Evolutionary conservation across 2,888 invertebrate genomes (phyloP), one percentile per base, ranked within the genome.

Genomic region (Rhagonycha fulva): DNA sequence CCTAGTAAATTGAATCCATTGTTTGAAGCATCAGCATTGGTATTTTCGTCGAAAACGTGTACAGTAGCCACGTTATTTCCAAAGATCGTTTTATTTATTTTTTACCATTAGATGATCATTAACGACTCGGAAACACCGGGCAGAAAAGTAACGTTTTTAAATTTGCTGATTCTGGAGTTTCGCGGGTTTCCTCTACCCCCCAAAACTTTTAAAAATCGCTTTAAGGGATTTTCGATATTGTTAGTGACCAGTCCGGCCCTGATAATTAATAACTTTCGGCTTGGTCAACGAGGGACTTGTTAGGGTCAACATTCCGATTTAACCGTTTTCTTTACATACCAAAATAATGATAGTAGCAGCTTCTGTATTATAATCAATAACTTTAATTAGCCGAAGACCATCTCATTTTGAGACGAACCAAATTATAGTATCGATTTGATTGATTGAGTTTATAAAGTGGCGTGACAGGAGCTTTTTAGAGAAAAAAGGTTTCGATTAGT

Each of bases 301-400:
- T 63, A 74, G 78, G 81, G 81, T 81, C 80, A 79, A 76, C 75
- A 78, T 71, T 78, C 78, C 9, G 78, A 77, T 78, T 79, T 75
- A 74, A 71, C 47, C 70, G 70, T 77, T 77, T 71, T 23, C 62
- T 78, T 70, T 72, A 78, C 76, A 79, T 79, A 78, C 78, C 78
- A 70, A 73, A 72, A 73, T 79, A 77, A 77, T 76, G 78, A 74
- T 75, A 76, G 78, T 75, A 79, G 69, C 74, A 76, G 72, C 75
- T 75, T 70, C 70, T 62, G 76, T 62, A 78, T 80, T 77, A 74
- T 74, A 74, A 79, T 79, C 78, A 79, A 79, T 81, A 79, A 80
- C 75, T 78, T 80, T 81, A 81, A 81, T 81, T 80, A 78, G 76
- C 73, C 14, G 23, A 72, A 30, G 67, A 70, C 71, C 68, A 76